These are phyloP conservation scores for Orthosia gothica DNA, from an alignment of 2,888 invertebrate species.

Conservation along the genomic window DNA sequence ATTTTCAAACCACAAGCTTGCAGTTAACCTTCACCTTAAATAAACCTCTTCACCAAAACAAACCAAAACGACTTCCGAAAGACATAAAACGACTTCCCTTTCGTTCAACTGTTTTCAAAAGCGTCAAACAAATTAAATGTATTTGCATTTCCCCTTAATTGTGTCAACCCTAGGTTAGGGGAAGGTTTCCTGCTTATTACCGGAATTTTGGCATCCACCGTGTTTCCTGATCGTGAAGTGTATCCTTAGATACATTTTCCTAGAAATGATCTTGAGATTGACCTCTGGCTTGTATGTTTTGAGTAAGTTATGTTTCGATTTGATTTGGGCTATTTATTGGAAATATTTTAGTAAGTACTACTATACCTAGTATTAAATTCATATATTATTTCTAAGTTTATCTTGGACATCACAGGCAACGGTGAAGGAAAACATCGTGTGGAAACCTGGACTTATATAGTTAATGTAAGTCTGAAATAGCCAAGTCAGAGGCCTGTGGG, in stretches of 20 bases:
- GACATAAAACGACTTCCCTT: conserved; percentile 14
- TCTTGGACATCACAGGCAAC: too few relatives aligned
- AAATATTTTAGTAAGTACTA: too few relatives aligned
- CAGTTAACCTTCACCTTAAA: background rate
- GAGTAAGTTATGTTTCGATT: background rate
- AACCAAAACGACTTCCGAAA: conserved; percentile 23
- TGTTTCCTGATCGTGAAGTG: conserved; percentile 51
- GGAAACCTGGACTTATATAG: too few relatives aligned
- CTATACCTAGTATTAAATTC: too few relatives aligned
- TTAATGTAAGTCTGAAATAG: too few relatives aligned
- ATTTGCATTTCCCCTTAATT: conserved; percentile 36
- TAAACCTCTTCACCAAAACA: conserved; percentile 3
- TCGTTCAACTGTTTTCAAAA: conserved; percentile 9
- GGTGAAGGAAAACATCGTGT: too few relatives aligned
- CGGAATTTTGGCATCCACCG: conserved; percentile 42
- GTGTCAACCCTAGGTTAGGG: conserved; percentile 37
- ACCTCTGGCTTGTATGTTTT: background rate
- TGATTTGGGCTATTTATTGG: too few relatives aligned
- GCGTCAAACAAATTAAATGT: conserved; percentile 48
- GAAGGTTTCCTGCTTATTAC: conserved; percentile 45
- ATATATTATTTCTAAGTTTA: too few relatives aligned
- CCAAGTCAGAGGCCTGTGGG: too few relatives aligned
- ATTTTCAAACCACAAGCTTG: background rate
- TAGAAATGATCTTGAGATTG: conserved; percentile 29
- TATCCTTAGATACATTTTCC: conserved; percentile 32